Evolutionary conservation across 2,113 vertebrate genomes (phyloP).

Genomic region (Ibidorhyncha struthersii): DNA sequence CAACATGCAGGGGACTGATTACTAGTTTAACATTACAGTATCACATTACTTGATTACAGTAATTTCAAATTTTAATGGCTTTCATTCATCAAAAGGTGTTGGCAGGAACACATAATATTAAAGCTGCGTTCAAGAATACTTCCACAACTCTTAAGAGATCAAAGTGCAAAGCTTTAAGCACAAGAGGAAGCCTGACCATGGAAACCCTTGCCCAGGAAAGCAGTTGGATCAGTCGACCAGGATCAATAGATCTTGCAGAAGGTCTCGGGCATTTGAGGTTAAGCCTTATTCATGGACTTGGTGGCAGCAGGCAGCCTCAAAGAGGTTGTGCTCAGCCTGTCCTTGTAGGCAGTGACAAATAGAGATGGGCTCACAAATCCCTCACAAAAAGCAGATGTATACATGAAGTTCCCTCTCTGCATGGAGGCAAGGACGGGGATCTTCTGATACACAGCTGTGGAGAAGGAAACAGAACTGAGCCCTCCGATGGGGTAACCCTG

Average conservation of each 20-base stretch:
- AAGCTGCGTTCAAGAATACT: background rate
- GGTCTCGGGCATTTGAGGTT: background rate
- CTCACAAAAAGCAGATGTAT: background rate
- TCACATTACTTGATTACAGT: conserved; percentile 44
- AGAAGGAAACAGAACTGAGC: background rate
- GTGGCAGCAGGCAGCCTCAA: background rate
- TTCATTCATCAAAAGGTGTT: conserved; percentile 48
- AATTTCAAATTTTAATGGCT: conserved; percentile 39
- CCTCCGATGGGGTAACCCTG: background rate
- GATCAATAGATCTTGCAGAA: background rate
- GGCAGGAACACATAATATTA: conserved; percentile 3
- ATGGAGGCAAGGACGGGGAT: background rate
- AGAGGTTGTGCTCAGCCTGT: background rate
- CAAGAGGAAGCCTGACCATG: background rate
- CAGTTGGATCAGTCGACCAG: background rate
- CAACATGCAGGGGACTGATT: conserved; percentile 29
- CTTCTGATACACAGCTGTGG: background rate
- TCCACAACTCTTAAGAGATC: background rate
- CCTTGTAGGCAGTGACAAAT: background rate
- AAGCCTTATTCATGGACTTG: background rate
- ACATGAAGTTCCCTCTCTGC: background rate
- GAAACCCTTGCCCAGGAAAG: background rate
- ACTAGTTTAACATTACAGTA: conserved; percentile 38
- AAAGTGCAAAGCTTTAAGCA: background rate
- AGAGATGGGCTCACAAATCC: background rate